These are phyloP conservation scores for Polyergus mexicanus DNA, from an alignment of 1,140 invertebrate genomes.

Conservation along the genomic window DNA sequence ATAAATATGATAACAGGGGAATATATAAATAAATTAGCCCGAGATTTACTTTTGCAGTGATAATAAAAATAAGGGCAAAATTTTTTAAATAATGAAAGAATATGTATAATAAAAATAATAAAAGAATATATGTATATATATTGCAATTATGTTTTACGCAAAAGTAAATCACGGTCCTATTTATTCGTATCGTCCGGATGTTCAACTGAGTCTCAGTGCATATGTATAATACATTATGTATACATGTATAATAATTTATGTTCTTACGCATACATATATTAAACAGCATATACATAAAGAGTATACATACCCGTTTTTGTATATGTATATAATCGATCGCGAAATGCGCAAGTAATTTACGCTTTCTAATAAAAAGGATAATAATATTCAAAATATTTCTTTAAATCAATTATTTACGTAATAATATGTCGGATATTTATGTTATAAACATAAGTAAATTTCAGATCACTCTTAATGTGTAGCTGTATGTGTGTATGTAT, in stretches of 20 bases:
- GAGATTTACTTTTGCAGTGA: constrained; percentile 11
- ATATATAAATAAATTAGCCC: constrained; percentile 39
- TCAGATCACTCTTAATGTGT: constrained; percentile 79
- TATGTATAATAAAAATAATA: not conserved
- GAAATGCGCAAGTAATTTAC: constrained; percentile 27
- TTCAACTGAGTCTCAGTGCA: constrained; percentile 49
- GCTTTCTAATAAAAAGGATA: constrained; percentile 55
- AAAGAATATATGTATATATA: not conserved
- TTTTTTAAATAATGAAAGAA: not conserved
- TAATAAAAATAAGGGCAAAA: not conserved
- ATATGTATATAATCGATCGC: constrained; percentile 42
- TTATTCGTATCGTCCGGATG: constrained; percentile 51
- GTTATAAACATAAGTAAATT: constrained; percentile 82
- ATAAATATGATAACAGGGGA: constrained; percentile 49
- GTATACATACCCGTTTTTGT: constrained; percentile 42
- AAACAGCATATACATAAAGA: constrained; percentile 61
- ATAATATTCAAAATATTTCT: constrained; percentile 47
- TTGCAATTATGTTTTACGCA: not conserved
- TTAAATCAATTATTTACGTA: constrained; percentile 56
- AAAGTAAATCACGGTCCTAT: constrained; percentile 48
- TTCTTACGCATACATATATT: constrained; percentile 48
- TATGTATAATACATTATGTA: constrained; percentile 66
- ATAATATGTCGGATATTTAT: constrained; percentile 61
- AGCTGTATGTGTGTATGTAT: constrained; percentile 65
- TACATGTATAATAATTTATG: constrained; percentile 59